Evolutionary conservation across 2,888 invertebrate species (phyloP).

Genomic region (Adela reaumurella): DNA sequence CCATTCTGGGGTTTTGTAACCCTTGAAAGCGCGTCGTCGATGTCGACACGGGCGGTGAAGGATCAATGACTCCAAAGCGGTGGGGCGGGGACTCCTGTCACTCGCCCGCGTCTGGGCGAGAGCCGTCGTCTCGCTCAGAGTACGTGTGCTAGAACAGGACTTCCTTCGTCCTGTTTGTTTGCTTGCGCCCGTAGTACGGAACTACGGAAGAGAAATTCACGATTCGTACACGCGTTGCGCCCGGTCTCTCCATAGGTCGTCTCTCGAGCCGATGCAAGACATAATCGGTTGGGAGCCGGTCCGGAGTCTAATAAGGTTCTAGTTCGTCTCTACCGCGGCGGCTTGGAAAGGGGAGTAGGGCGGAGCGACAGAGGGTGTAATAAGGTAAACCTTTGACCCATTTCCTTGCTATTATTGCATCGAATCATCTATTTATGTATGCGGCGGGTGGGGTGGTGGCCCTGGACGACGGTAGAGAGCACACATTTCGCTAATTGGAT

Average conservation of each 20-base stretch:
- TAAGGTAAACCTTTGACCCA: slow-evolving; percentile 46
- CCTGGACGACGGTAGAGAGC: neutral
- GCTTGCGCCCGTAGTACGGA: slow-evolving; percentile 14
- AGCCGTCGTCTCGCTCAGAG: slow-evolving; percentile 28
- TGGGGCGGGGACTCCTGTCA: slow-evolving; percentile 32
- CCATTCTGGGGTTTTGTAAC: too few species aligned
- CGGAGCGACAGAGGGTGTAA: slow-evolving; percentile 1
- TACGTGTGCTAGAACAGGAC: slow-evolving; percentile 31
- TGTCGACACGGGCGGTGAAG: slow-evolving; percentile 24
- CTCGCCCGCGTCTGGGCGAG: slow-evolving; percentile 28
- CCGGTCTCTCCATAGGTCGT: slow-evolving; percentile 3
- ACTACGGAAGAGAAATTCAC: slow-evolving; percentile 14
- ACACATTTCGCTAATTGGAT: slow-evolving; percentile 17
- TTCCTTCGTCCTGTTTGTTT: slow-evolving; percentile 17
- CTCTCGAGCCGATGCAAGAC: slow-evolving; percentile 7
- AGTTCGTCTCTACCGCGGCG: slow-evolving; percentile 29
- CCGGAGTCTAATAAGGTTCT: slow-evolving; percentile 13
- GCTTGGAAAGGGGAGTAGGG: slow-evolving; percentile 16
- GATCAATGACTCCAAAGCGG: slow-evolving; percentile 38
- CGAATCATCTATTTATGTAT: slow-evolving; percentile 46
- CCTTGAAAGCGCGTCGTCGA: slow-evolving; percentile 4
- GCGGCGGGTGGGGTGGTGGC: slow-evolving; percentile 37
- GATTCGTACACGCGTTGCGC: slow-evolving; percentile 14
- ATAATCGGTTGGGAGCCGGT: slow-evolving; percentile 24
- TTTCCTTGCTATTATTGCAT: slow-evolving; percentile 54